phyloP scores from a whole-genome alignment of 2,888 invertebrate species.

The Herminia tarsipennalis region DNA sequence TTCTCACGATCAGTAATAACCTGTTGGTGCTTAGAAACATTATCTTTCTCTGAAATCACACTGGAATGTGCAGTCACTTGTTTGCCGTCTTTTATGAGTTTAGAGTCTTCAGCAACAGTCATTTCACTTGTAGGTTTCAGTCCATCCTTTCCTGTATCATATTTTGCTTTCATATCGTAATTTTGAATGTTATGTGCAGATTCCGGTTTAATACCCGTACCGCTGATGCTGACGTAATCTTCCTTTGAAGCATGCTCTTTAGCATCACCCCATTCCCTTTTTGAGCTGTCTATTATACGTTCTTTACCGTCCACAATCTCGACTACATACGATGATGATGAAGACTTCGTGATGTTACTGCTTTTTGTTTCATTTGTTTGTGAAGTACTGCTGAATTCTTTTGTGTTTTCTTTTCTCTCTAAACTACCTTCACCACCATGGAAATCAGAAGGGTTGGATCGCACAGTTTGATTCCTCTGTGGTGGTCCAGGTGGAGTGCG shows the following conservation, averaged over 20 bases:
- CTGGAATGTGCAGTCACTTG: constrained; percentile 70
- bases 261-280: constrained; percentile 85
- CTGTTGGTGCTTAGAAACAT: constrained; percentile 65
- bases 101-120: constrained; percentile 70
- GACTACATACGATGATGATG: constrained; percentile 87
- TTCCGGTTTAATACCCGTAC: constrained; percentile 86
- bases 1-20: constrained; percentile 63
- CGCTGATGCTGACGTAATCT: constrained; percentile 81
- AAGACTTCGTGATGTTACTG: constrained; percentile 85
- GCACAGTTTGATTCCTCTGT: constrained; percentile 58
- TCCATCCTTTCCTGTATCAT: constrained; percentile 85
- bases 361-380: constrained; percentile 82
- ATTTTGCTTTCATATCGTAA: constrained; percentile 83
- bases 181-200: constrained; percentile 82
- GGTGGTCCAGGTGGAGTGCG: constrained; percentile 61
- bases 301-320: constrained; percentile 89
- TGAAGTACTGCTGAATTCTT: constrained; percentile 71
- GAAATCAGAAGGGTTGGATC: constrained; percentile 70
- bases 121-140: constrained; percentile 72
- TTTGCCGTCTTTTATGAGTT: constrained; percentile 73
- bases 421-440: constrained; percentile 71
- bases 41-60: constrained; percentile 73
- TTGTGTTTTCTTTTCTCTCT: constrained; percentile 65
- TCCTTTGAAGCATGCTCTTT: constrained; percentile 80
- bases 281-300: constrained; percentile 85